Conservation (phyloP, 2,888 invertebrate species). For the Pediacus dermestoides region DNA sequence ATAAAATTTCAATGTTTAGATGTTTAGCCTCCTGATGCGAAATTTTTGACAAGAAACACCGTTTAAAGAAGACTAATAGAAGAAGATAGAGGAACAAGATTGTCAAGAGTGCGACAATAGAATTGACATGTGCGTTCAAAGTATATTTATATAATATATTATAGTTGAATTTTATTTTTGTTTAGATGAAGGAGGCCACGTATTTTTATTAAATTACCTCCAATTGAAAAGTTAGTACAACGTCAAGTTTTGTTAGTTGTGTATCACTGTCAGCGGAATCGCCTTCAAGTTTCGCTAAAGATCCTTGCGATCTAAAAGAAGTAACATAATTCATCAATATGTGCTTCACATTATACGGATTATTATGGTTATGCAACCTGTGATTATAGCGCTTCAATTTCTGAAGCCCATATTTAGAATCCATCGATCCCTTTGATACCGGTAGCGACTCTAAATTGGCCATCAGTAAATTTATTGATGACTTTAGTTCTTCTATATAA, state of each 20-base stretch:
- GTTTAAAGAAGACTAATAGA: too few relatives aligned
- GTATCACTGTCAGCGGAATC: slow-evolving; percentile 95
- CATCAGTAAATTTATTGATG: slow-evolving; percentile 97
- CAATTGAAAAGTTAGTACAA: slow-evolving; percentile 92
- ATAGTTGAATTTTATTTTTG: too few relatives aligned
- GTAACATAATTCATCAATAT: slow-evolving; percentile 53
- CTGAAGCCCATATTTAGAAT: slow-evolving; percentile 95
- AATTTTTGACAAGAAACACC: too few relatives aligned
- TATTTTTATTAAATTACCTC: too few relatives aligned
- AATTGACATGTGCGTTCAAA: too few relatives aligned
- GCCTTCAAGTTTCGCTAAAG: slow-evolving; percentile 87
- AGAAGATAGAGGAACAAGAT: too few relatives aligned
- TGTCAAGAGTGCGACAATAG: too few relatives aligned
- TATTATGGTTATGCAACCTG: slow-evolving; percentile 69
- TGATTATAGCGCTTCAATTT: slow-evolving; percentile 98
- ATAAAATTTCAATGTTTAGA: too few relatives aligned
- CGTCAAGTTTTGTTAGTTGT: slow-evolving; percentile 95
- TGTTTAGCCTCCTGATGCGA: too few relatives aligned
- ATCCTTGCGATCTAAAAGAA: slow-evolving; percentile 79
- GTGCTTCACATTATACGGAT: slow-evolving; percentile 52
- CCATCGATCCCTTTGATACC: slow-evolving; percentile 96
- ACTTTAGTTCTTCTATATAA: slow-evolving; percentile 96
- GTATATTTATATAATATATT: too few relatives aligned
- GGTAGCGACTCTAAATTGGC: slow-evolving; percentile 98
- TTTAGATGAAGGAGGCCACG: too few relatives aligned